Base-by-base conservation (phyloP, 2,113 vertebrate genomes). In the Ctenodactylus gundi region DNA sequence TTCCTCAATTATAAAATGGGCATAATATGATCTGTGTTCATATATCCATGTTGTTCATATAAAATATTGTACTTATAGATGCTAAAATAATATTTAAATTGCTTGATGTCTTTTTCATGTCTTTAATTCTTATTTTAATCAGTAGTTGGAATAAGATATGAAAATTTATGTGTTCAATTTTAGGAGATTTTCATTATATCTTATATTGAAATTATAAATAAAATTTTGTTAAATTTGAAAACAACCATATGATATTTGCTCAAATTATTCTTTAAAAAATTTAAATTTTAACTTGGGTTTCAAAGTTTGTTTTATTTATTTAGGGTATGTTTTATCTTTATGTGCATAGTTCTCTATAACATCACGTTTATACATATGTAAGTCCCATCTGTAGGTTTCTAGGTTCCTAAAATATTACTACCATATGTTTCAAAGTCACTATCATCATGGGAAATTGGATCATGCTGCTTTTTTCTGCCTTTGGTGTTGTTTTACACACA, bases 391-490 rank as follows among this genome's bases (percentile, higher is more conserved):
- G 64, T 88, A 88, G 90, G 73, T 92, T 53, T 57, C 64, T 90
- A 25, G 55, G 70, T 81, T 93, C 70, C 51, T 73, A 90, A 95
- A 94, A 94, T 95, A 94, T 88, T 80, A 34, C 41, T 87, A 62
- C 58, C 51, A 84, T 84, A 94, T 90, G 51, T 95, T 94, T 95
- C 82, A 88, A 80, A 90, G 49, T 92, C 86, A 87, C 25, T 84
- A 49, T 78, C 31, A 88, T 90, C 70, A 55, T 62, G 36, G 34
- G 4, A 87, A 88, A 93, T 94, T 72, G 77, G 60, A 39, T 55
- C 27, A 86, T 46, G 18, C 6, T 84, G 15, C 46, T 77, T 90
- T 53, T 62, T 90, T 94, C 65, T 70, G 68, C 13, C 25, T 84
- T 80, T 75, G 34, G 20, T 84, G 44, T 87, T 49, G 14, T 90